A percentile compares a stretch with the other conserved stretches of the same genome.
Evolutionary conservation across 2,113 vertebrate species (phyloP).

Genomic region (Embiotoca jacksoni): DNA sequence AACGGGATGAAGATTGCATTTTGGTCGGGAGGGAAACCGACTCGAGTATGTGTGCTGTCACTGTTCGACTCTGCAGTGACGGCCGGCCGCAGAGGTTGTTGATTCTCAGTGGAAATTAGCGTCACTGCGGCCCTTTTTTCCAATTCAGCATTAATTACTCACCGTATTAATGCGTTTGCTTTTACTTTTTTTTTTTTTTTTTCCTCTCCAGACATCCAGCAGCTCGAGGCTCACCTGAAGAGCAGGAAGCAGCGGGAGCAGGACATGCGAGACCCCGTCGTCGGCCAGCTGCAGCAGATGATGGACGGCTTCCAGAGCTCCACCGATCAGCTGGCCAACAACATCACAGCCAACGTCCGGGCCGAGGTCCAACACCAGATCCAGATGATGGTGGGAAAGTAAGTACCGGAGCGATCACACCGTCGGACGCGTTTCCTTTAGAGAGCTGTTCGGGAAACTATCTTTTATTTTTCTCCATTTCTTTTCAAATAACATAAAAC

Average conservation of each 20-base stretch:
- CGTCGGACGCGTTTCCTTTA: background rate
- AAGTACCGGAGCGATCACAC: constrained; percentile 60
- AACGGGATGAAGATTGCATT: background rate
- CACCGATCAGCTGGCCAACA: constrained; percentile 90
- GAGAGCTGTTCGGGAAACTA: background rate
- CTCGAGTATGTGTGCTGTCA: no score
- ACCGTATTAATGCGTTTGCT: background rate
- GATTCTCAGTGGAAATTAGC: background rate
- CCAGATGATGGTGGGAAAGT: constrained; percentile 94
- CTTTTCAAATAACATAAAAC: no score
- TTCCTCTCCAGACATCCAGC: constrained; percentile 89
- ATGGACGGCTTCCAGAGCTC: constrained; percentile 88
- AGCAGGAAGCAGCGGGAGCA: constrained; percentile 91
- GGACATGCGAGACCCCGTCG: constrained; percentile 88
- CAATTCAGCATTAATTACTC: background rate
- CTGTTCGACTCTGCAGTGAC: no score
- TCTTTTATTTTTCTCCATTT: no score
- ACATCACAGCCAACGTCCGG: constrained; percentile 87
- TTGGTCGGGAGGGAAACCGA: background rate
- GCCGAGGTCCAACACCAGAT: constrained; percentile 95
- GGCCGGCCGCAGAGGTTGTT: background rate
- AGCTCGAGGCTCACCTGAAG: constrained; percentile 93
- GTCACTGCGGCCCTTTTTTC: background rate
- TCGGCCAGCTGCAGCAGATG: constrained; percentile 92
- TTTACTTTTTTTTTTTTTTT: background rate